phyloP scores from a whole-genome alignment of 2,113 vertebrate species.

The Nibea coibor region DNA sequence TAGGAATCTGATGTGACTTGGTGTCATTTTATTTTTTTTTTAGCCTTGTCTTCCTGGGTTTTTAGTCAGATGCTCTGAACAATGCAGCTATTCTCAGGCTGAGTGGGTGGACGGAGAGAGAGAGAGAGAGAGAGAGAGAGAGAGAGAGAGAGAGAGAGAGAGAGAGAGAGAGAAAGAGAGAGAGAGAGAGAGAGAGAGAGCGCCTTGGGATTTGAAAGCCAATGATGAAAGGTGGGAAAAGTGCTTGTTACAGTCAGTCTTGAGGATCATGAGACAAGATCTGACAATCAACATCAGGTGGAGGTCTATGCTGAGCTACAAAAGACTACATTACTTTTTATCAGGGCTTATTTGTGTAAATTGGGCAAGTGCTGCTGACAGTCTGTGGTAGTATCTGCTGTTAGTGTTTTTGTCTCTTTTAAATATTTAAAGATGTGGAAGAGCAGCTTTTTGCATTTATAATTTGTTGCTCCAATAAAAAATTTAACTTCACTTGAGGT shows the following conservation, averaged over 20 bases:
- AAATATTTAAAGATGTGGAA: conserved; percentile 27
- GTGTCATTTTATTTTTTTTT: conserved; percentile 34
- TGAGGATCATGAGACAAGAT: conserved; percentile 43
- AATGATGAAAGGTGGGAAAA: conserved; percentile 59
- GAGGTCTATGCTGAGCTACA: conserved; percentile 24
- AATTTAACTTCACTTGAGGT: conserved; percentile 9
- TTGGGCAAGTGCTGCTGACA: conserved; percentile 8
- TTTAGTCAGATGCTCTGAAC: conserved; percentile 60
- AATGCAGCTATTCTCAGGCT: conserved; percentile 71
- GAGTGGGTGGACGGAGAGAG: conserved; percentile 61
- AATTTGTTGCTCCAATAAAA: conserved; percentile 15
- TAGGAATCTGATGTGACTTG: conserved; percentile 8
- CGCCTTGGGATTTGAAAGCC: conserved; percentile 35
- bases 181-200: conserved; percentile 24
- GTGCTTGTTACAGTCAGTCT: conserved; percentile 66
- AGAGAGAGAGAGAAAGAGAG: conserved; percentile 30
- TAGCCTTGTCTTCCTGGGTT: conserved; percentile 15
- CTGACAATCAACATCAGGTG: conserved; percentile 39
- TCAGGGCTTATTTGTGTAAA: background rate
- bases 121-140: conserved; percentile 30
- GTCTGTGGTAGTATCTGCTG: background rate
- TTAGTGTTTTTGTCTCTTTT: conserved; percentile 12
- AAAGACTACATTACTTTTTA: conserved; percentile 7
- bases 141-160: conserved; percentile 25
- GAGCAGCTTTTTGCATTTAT: conserved; percentile 5